Evolutionary conservation across 2,888 invertebrate genomes (phyloP).

Genomic region (Drosophila neotestacea): DNA sequence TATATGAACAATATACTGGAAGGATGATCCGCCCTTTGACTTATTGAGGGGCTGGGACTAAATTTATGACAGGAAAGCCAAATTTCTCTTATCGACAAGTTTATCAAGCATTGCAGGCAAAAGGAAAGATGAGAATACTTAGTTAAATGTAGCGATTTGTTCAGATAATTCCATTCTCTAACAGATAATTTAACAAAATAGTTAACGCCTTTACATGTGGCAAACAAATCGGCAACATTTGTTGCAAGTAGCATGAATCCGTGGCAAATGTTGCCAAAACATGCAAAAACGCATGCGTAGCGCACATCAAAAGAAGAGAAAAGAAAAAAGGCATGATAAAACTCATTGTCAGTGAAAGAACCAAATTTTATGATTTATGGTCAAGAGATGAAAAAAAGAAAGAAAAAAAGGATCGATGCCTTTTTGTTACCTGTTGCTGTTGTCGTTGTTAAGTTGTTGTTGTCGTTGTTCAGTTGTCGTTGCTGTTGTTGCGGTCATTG

Average conservation of each 20-base stretch:
- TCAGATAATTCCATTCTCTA: slow-evolving; percentile 5
- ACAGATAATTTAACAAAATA: slow-evolving; percentile 4
- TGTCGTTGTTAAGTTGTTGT: slow-evolving; percentile 5
- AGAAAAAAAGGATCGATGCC: slow-evolving; percentile 32
- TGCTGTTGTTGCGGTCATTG: slow-evolving; percentile 75
- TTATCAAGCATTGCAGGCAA: no score
- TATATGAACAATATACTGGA: no score
- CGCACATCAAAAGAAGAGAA: slow-evolving; percentile 15
- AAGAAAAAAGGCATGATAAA: neutral
- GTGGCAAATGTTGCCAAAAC: slow-evolving; percentile 50
- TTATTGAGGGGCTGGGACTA: no score
- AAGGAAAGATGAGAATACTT: no score
- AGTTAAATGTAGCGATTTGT: neutral
- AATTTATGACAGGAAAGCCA: no score
- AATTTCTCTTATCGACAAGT: no score
- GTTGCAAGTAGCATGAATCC: slow-evolving; percentile 7
- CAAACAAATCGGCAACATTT: neutral
- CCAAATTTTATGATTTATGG: slow-evolving; percentile 58
- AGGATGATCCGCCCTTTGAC: no score
- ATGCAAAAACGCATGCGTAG: slow-evolving; percentile 70
- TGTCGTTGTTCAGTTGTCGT: slow-evolving; percentile 13
- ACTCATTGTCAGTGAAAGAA: slow-evolving; percentile 8
- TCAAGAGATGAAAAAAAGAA: neutral
- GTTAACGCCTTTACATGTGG: slow-evolving; percentile 17
- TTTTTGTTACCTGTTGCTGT: slow-evolving; percentile 10